Evolutionary conservation across 1,140 invertebrate species (phyloP), one percentile per base, ranked within the genome.

Genomic region (Scaptomyza pallida): DNA sequence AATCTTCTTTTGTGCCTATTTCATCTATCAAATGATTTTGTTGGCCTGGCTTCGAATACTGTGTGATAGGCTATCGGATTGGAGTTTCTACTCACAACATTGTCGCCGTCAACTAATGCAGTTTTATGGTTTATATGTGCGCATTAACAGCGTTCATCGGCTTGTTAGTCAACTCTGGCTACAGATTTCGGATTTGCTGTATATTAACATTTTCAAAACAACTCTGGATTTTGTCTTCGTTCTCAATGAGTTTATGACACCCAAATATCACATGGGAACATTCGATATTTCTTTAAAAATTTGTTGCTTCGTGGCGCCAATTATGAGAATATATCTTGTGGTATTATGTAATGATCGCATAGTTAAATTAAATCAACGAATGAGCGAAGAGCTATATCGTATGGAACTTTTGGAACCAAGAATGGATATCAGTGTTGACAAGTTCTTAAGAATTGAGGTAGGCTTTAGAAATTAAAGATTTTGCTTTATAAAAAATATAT

Each of bases 141-240:
- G n/a, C 2, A 6, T 52, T 10, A 19, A 40, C 9, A 5, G 5
- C 1, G 17, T 52, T 0, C 50, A 52, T 21, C 1, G 8, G 0
- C n/a, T 17, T 6, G 35, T 52, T 40, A 21, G n/a, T 12, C 17
- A 52, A 21, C 50, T 37, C 50, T 52, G 50, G 50, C 33, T 19
- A 0, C 33, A n/a, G n/a, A 35, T 52, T 0, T 12, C 33, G 3
- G 16, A 2, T 2, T 16, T 40, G 12, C 33, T 52, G 2, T 13
- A 40, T 40, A 0, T 40, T 2, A 13, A 17, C 5, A 2, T 52
- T 10, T 4, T 40, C 1, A 40, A 21, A 12, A 17, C 17, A 4
- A 17, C 8, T 3, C 23, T 16, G 5, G 26, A 50, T 1, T 44
- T 12, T 17, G 23, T 26, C 6, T 9, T 12, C 5, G 9, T 17